Base-by-base conservation (phyloP, 2,797 vertebrate genomes). In the Parauchenoglanis punctatus region DNA sequence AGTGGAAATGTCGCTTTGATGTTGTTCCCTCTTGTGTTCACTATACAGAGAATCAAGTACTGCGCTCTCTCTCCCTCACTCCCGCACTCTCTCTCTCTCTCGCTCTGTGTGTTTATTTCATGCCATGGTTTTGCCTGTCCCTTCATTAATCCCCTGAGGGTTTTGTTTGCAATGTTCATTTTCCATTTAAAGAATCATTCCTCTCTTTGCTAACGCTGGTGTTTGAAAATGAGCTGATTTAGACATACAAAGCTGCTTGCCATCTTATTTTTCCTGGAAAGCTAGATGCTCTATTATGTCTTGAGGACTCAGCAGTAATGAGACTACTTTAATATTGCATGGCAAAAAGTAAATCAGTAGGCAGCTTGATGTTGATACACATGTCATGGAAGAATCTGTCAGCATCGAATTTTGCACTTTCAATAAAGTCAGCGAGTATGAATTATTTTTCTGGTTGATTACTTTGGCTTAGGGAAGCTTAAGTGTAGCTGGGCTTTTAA, bases 191-290 rank as follows among this genome's bases (percentile, higher is more conserved):
- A 67, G 44, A 83, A 49, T 52, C n/a, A 28, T 83, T 67, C 31
- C 44, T 83, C 81, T 83, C 63, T 83, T n/a, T 67, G n/a, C 63
- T 83, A 81, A 59, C 35, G 7, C n/a, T 52, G n/a, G n/a, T 52
- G n/a, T 78, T 76, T 78, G 72, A 84, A 81, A 76, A 75, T 44
- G 44, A 70, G 78, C 87, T 86, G 84, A 84, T 75, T 88, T 20
- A 44, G 63, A 72, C 70, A 28, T 46, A 81, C 85, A 72, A 70
- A 58, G 82, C 83, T 70, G 35, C 75, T 25, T 73, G 28, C 61
- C 17, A n/a, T 40, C 63, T 72, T 18, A 80, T 65, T 82, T 83
- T 73, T 40, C 40, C 68, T 18, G 31, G 44, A 75, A 75, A 87
- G 65, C 13, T 35, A 49, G n/a, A 61, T 40, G n/a, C 40, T 86